These are phyloP conservation scores for Bos indicus DNA, from an alignment of 2,113 vertebrate species.

Conservation along the genomic window DNA sequence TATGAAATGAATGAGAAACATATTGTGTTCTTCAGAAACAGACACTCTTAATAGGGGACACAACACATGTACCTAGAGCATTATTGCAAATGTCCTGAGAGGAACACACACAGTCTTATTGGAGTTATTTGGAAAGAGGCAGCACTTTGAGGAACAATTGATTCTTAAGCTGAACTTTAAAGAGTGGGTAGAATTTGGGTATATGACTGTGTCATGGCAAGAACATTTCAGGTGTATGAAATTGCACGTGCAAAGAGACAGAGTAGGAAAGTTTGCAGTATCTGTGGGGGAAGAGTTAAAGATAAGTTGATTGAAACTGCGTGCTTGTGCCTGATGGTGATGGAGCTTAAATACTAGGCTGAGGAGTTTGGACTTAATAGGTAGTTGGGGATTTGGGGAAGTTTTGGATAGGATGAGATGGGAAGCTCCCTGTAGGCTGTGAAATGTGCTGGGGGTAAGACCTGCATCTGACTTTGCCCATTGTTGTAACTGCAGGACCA, in stretches of 20 bases:
- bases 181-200: not conserved
- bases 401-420: not conserved
- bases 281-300: not conserved
- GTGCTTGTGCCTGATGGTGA: not conserved
- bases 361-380: not conserved
- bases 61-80: not conserved
- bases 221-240: not conserved
- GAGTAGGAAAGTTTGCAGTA: not conserved
- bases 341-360: not conserved
- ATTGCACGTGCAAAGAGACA: not conserved
- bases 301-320: constrained; percentile 12
- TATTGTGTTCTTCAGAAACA: constrained; percentile 13
- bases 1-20: not conserved
- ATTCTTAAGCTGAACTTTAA: not conserved
- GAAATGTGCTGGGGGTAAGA: not conserved
- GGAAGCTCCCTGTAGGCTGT: not conserved
- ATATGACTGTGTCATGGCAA: not conserved
- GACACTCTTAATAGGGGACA: not conserved
- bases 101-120: not conserved
- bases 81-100: not conserved
- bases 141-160: not conserved
- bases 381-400: not conserved
- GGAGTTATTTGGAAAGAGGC: not conserved
- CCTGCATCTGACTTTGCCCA: not conserved
- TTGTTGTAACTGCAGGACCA: not conserved